Percentiles rank a stretch among this genome's conserved stretches.
These are phyloP conservation scores for Astyanax mexicanus DNA, from an alignment of 2,797 vertebrate species.

Conservation along the genomic window DNA sequence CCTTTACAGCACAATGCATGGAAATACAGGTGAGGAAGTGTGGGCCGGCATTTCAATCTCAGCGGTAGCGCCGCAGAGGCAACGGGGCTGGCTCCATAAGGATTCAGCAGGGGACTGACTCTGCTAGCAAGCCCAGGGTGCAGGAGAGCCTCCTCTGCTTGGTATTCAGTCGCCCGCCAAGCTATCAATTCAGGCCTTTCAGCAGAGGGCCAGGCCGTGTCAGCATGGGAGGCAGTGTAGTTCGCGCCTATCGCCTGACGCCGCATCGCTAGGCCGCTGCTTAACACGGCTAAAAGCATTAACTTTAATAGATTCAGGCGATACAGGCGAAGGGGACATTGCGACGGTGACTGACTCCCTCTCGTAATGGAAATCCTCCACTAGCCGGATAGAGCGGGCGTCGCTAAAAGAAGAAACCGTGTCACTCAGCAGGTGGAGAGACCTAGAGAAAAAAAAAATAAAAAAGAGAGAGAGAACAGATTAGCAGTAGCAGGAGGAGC, in stretches of 20 bases:
- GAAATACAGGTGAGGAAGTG: constrained; percentile 28
- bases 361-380: constrained; percentile 55
- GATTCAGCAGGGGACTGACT: constrained; percentile 48
- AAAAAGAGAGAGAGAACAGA: no score
- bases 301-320: constrained; percentile 57
- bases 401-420: constrained; percentile 16
- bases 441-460: constrained; percentile 7
- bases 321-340: constrained; percentile 49
- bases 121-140: constrained; percentile 25
- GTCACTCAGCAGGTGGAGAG: constrained; percentile 14
- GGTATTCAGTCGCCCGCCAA: constrained; percentile 61
- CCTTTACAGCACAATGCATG: constrained; percentile 52
- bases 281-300: constrained; percentile 62
- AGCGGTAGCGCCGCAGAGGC: constrained; percentile 31
- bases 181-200: constrained; percentile 62
- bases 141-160: constrained; percentile 46
- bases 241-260: constrained; percentile 42
- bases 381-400: constrained; percentile 22
- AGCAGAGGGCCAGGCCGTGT: constrained; percentile 49
- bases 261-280: constrained; percentile 36
- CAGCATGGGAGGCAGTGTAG: constrained; percentile 47
- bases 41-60: constrained; percentile 56
- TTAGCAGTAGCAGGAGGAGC: constrained; percentile 23
- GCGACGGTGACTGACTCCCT: constrained; percentile 52
- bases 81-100: constrained; percentile 43